Conservation (phyloP, 2,797 vertebrate species). For the Eleutherodactylus coqui region DNA sequence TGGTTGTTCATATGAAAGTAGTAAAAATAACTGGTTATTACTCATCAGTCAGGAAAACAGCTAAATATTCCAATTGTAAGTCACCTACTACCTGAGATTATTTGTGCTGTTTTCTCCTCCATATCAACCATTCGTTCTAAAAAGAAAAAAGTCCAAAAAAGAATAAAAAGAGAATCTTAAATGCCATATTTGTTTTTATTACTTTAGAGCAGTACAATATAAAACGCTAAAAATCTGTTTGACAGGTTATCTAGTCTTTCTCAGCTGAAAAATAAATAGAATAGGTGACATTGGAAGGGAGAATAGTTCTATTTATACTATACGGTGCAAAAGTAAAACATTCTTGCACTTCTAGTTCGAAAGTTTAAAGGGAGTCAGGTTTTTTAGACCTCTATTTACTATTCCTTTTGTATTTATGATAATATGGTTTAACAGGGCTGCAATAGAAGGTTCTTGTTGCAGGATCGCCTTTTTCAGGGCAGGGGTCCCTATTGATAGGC, state of each 20-base stretch:
- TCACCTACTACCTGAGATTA: background rate
- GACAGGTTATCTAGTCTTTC: background rate
- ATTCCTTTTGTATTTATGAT: too few relatives aligned
- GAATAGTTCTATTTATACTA: too few relatives aligned
- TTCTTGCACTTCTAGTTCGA: too few relatives aligned
- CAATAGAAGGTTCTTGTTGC: too few relatives aligned
- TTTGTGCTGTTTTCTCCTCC: background rate
- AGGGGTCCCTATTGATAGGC: too few relatives aligned
- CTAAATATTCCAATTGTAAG: background rate
- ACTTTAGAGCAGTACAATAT: background rate
- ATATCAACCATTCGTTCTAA: background rate
- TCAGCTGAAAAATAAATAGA: background rate
- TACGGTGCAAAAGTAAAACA: too few relatives aligned
- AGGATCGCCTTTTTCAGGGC: too few relatives aligned
- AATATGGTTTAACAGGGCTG: too few relatives aligned
- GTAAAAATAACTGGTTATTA: background rate
- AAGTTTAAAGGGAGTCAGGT: too few relatives aligned
- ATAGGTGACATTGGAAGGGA: too few relatives aligned
- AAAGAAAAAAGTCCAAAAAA: background rate
- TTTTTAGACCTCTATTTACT: too few relatives aligned
- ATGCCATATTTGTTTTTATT: background rate
- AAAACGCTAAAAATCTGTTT: background rate
- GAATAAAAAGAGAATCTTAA: background rate
- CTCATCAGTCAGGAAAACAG: background rate
- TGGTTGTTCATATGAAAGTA: background rate